phyloP scores from a whole-genome alignment of 1,140 invertebrate species.

The Trichomalopsis sarcophagae region DNA sequence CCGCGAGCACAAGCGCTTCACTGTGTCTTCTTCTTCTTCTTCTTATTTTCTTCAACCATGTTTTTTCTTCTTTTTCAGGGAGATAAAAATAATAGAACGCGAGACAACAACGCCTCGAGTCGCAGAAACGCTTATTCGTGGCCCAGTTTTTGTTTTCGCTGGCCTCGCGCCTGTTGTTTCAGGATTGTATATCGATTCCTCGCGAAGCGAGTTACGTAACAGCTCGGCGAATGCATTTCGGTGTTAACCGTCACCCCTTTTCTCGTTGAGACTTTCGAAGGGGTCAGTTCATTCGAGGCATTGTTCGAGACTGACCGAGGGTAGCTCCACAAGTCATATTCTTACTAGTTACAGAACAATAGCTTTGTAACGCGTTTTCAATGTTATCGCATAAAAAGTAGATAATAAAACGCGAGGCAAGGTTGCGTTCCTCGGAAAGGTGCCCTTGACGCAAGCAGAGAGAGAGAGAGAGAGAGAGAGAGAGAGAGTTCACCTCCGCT shows the following conservation, averaged over 20 bases:
- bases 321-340: neutral
- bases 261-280: neutral
- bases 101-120: neutral
- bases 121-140: constrained; percentile 14
- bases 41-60: neutral
- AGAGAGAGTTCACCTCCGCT: too few species aligned
- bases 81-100: constrained; percentile 31
- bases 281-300: too few species aligned
- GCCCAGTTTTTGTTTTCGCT: constrained; percentile 29
- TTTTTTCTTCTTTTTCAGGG: neutral
- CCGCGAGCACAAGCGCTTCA: neutral
- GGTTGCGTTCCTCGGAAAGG: neutral
- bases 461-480: too few species aligned
- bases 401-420: neutral
- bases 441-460: neutral
- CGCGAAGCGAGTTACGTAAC: neutral
- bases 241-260: neutral
- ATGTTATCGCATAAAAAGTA: neutral
- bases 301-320: neutral
- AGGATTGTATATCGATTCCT: neutral
- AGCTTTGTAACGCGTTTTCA: neutral
- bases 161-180: too few species aligned
- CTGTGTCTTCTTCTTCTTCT: constrained; percentile 22
- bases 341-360: neutral
- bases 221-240: neutral